Base-by-base conservation (phyloP, 1,140 invertebrate genomes). In the Odontomachus brunneus region DNA sequence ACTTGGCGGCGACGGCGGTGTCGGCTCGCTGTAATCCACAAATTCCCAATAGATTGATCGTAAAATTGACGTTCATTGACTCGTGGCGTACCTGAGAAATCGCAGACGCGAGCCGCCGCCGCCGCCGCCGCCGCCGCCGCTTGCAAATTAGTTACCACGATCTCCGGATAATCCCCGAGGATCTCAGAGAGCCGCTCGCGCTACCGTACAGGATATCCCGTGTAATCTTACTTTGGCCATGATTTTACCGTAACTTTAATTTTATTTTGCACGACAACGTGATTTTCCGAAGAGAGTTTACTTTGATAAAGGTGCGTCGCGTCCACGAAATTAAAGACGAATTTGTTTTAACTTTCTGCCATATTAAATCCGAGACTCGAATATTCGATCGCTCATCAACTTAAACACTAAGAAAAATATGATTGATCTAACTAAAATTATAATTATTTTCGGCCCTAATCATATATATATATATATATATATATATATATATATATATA, bases 21-120 rank as follows among this genome's bases (percentile, higher is more conserved):
- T 19, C 66, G 26, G 53, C 17, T 9, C 2, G 38, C 59, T 51
- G 74, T 86, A 84, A 84, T 84, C 75, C 65, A 81, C 76, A 73
- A 75, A 88, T 88, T 84, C 87, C 72, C 82, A 51, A 88, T 88
- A 84, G 87, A 88, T 87, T 88, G 87, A 84, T 88, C 83, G 78
- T 88, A 88, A 88, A 88, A 81, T 33, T 83, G 63, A 82, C 62
- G 82, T 87, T 82, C 67, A 84, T 88, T 84, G 76, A 83, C 85
- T 88, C 67, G 63, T 15, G 55, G 55, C 33, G 33, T 65, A 71
- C 53, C 75, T 59, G n/a, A 71, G 75, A 59, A 71, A 59, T 53
- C 53, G 44, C n/a, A 59, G 4, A 55, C 53, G n/a, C 53, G n/a
- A 55, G 17, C 22, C 48, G 44, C 38, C 29, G 29, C 29, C 29